Percentiles rank a stretch among this genome's conserved stretches.
Evolutionary conservation across 2,797 vertebrate genomes (phyloP).

Genomic region (Microctenopoma steveboyesi): DNA sequence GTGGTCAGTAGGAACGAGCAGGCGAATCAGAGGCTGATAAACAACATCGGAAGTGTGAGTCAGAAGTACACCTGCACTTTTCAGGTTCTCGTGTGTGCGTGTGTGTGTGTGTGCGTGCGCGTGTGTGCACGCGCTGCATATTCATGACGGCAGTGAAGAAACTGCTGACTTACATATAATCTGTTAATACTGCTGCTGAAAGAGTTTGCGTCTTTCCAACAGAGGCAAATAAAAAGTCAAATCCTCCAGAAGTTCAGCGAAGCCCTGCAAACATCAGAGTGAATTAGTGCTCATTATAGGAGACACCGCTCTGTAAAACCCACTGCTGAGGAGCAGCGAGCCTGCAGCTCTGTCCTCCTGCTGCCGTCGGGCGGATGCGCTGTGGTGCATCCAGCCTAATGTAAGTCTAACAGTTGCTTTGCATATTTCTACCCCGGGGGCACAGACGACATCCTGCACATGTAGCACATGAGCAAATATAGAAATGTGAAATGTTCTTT

Average conservation of each 20-base stretch:
- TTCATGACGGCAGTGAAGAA: background rate
- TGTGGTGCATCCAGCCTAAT: too few relatives aligned
- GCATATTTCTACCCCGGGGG: background rate
- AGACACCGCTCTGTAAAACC: background rate
- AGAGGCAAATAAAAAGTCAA: conserved; percentile 1
- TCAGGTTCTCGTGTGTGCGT: background rate
- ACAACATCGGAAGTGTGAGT: too few relatives aligned
- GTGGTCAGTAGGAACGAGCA: too few relatives aligned
- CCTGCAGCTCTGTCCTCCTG: background rate
- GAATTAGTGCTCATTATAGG: background rate
- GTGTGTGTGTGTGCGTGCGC: too few relatives aligned
- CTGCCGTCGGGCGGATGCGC: too few relatives aligned
- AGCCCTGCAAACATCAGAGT: background rate
- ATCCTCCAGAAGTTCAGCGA: background rate
- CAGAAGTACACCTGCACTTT: conserved; percentile 8
- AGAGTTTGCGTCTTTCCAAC: background rate
- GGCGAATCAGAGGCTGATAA: too few relatives aligned
- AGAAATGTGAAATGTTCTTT: background rate
- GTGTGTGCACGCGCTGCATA: background rate
- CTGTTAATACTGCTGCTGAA: conserved; percentile 5
- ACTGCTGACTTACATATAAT: conserved; percentile 9
- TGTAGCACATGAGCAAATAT: background rate
- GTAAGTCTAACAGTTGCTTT: background rate
- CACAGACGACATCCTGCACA: background rate
- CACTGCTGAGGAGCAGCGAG: background rate